Evolutionary conservation across 92 coral and sea anemone genomes (phyloP).

Genomic region (Muricea muricata): DNA sequence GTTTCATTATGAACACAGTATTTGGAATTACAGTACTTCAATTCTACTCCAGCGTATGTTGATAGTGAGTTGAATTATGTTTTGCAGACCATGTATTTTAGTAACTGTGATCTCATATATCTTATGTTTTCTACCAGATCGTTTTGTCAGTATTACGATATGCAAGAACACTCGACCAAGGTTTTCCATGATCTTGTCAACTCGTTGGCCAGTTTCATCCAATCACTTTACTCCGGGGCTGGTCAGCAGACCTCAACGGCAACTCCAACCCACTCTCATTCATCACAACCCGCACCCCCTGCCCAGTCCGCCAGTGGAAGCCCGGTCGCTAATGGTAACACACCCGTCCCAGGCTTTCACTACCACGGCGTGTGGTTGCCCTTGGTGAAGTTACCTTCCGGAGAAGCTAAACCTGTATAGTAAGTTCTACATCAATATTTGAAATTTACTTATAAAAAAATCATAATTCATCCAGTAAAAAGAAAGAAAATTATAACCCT

Average conservation of each 20-base stretch:
- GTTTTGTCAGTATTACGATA: constrained; percentile 94
- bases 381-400: constrained; percentile 83
- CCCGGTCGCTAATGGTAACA: constrained; percentile 88
- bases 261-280: constrained; percentile 61
- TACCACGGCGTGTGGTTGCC: constrained; percentile 97
- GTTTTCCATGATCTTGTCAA: constrained; percentile 95
- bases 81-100: too few relatives aligned
- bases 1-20: too few relatives aligned
- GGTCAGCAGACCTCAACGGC: constrained; percentile 69
- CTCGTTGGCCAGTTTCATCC: constrained; percentile 93
- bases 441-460: too few relatives aligned
- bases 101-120: too few relatives aligned
- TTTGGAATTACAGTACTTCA: too few relatives aligned
- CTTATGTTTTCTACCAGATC: constrained; percentile 65
- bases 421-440: constrained; percentile 59
- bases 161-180: constrained; percentile 99
- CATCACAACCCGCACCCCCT: constrained; percentile 84
- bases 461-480: too few relatives aligned
- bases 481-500: too few relatives aligned
- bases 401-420: constrained; percentile 97
- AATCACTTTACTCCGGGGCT: constrained; percentile 77
- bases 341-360: constrained; percentile 93
- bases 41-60: too few relatives aligned
- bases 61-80: too few relatives aligned
- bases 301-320: constrained; percentile 89